These are phyloP conservation scores for Apamea epomidion DNA, from an alignment of 2,888 invertebrate genomes.

Conservation along the genomic window DNA sequence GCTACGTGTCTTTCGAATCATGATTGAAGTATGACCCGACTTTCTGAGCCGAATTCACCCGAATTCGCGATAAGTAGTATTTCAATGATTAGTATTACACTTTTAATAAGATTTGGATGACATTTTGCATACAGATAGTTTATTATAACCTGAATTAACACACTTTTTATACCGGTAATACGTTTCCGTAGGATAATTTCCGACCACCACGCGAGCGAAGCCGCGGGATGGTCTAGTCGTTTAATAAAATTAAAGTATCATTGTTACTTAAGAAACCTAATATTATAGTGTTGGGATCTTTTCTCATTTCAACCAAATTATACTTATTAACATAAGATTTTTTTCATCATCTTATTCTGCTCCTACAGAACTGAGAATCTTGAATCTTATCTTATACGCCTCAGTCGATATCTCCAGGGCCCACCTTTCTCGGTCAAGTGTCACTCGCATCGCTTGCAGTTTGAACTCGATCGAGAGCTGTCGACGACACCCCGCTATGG, in stretches of 20 bases:
- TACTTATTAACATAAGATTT: background rate
- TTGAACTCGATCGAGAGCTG: slow-evolving; percentile 40
- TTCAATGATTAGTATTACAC: too few relatives aligned
- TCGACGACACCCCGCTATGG: slow-evolving; percentile 24
- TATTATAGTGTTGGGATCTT: background rate
- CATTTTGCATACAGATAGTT: too few relatives aligned
- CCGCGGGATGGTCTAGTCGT: background rate
- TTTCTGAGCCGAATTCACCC: too few relatives aligned
- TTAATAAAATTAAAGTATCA: background rate
- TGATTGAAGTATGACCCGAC: too few relatives aligned
- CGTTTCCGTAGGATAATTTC: too few relatives aligned
- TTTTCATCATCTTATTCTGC: background rate
- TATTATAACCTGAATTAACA: too few relatives aligned
- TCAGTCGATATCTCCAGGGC: slow-evolving; percentile 20
- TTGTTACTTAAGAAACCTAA: too few relatives aligned
- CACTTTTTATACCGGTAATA: too few relatives aligned
- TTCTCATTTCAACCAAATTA: background rate
- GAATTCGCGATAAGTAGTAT: too few relatives aligned
- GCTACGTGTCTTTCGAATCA: too few relatives aligned
- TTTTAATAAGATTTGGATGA: too few relatives aligned
- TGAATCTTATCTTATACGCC: slow-evolving; percentile 23
- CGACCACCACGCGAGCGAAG: too few relatives aligned
- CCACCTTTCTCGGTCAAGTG: slow-evolving; percentile 68
- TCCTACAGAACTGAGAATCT: background rate
- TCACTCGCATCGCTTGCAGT: slow-evolving; percentile 60